Evolutionary conservation across 2,113 vertebrate species (phyloP).

Genomic region (Tragelaphus imberbis): DNA sequence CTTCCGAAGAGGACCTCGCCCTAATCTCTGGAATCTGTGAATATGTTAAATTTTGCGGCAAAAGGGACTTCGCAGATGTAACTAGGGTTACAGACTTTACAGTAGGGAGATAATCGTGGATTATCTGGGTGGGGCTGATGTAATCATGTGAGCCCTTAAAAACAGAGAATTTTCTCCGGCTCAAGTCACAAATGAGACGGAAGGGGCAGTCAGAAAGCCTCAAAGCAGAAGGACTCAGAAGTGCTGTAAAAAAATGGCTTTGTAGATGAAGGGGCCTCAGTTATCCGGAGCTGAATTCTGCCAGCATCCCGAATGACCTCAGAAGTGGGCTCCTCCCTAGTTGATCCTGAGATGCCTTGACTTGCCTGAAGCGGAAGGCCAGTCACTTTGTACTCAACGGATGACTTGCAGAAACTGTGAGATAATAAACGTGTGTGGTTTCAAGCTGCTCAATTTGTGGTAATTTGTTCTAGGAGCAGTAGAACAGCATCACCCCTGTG

Average conservation of each 20-base stretch:
- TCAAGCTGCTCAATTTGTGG: neutral
- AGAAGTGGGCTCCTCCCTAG: neutral
- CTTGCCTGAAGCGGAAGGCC: neutral
- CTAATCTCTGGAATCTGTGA: neutral
- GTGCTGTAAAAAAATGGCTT: neutral
- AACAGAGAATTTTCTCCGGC: conserved; percentile 6
- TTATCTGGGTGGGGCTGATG: neutral
- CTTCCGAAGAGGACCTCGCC: fast-evolving
- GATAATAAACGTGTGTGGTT: neutral
- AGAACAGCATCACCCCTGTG: neutral
- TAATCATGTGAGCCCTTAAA: neutral
- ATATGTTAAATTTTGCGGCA: neutral
- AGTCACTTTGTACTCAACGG: neutral
- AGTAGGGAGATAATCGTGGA: neutral
- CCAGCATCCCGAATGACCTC: neutral
- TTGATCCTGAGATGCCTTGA: neutral
- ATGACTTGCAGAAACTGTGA: neutral
- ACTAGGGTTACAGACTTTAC: neutral
- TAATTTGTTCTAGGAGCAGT: neutral
- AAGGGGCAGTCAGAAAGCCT: neutral
- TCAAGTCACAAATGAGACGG: neutral
- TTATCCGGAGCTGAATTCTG: neutral
- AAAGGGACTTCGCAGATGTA: neutral
- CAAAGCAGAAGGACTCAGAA: neutral
- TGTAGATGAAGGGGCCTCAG: neutral